These are phyloP conservation scores for Eristalis tenax DNA, from an alignment of 2,888 invertebrate genomes.

Conservation along the genomic window DNA sequence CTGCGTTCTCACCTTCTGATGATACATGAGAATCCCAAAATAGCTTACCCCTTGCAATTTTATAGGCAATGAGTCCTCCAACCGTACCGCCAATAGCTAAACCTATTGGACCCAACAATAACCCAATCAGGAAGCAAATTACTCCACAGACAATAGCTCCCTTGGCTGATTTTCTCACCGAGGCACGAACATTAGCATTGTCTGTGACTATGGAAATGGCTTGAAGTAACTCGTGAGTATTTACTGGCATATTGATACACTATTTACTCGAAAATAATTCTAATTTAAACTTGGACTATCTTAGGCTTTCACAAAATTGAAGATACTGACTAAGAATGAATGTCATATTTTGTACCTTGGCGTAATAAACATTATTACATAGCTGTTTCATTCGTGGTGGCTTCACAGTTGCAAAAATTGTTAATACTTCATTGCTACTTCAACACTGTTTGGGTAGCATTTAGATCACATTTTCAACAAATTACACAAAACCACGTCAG, in stretches of 20 bases:
- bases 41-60: not conserved
- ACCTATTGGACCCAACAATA: not conserved
- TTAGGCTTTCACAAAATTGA: not conserved
- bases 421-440: too few relatives aligned
- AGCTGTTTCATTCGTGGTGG: too few relatives aligned
- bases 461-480: too few relatives aligned
- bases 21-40: not conserved
- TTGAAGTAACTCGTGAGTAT: slow-evolving; percentile 78
- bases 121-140: slow-evolving; percentile 68
- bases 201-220: slow-evolving; percentile 79
- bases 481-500: too few relatives aligned
- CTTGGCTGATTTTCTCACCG: slow-evolving; percentile 77
- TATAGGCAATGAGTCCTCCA: not conserved
- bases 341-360: too few relatives aligned
- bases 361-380: too few relatives aligned
- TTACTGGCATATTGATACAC: slow-evolving; percentile 76
- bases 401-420: too few relatives aligned
- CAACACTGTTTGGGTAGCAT: too few relatives aligned
- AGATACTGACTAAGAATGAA: too few relatives aligned
- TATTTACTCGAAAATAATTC: not conserved
- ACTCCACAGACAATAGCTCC: slow-evolving; percentile 79
- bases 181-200: slow-evolving; percentile 78
- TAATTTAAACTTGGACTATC: too few relatives aligned
- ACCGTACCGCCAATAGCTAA: not conserved
- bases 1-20: not conserved